Base-by-base conservation (phyloP, 1,140 invertebrate genomes). In the Bursaphelenchus mucronatus region DNA sequence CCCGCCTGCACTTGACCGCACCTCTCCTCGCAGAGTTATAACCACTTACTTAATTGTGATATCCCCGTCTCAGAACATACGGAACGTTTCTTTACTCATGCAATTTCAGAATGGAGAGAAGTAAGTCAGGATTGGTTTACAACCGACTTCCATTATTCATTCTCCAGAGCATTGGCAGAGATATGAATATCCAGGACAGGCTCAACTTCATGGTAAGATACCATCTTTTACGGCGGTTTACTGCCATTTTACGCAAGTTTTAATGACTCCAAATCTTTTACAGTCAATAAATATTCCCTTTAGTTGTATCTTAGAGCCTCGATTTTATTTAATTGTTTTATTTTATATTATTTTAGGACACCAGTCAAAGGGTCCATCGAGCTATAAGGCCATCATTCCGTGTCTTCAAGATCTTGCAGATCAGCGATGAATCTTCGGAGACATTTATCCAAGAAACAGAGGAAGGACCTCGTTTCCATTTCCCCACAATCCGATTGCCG, bases 181-280 rank as follows among this genome's bases (percentile, higher is more conserved):
- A 19, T 13, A 43, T 64, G 57, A 30, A 30, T 30, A 54, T 64
- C 9, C 59, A 64, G 40, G 63, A 64, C 45, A n/a, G 21, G 40
- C 58, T 64, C 8, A 44, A 57, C 30, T 64, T 64, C 43, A 64
- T 64, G 61, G 61, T 63, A 11, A 30, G 53, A 57, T n/a, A 49
- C 17, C 17, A 15, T 49, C 17, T 49, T 15, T 15, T 49, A 15
- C n/a, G 47, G 4, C 47, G 17, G n/a, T 49, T 49, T 15, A 49
- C 47, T 15, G n/a, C 6, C n/a, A 6, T 50, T 15, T 50, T 50
- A 15, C 47, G 17, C n/a, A 50, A 50, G 1, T 50, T 50, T 50
- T 19, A 19, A n/a, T 50, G n/a, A 50, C n/a, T n/a, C 17, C n/a
- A 4, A 19, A n/a, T 19, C 47, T 19, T 50, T n/a, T 50, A 19